phyloP scores from a whole-genome alignment of 2,113 vertebrate genomes.

The Pan paniscus region DNA sequence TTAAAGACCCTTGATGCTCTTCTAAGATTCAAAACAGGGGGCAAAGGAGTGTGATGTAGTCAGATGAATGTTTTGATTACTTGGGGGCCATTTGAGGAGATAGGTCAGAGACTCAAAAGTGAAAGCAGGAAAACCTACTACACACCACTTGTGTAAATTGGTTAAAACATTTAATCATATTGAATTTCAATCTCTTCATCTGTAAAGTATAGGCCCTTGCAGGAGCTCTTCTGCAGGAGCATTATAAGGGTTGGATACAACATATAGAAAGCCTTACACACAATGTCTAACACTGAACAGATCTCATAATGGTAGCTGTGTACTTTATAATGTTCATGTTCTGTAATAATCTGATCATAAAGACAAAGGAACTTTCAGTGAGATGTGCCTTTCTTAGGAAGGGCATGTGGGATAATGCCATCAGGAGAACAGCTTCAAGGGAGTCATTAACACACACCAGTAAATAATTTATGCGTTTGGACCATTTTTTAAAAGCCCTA shows the following conservation, averaged over 20 bases:
- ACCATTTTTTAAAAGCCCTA: constrained; percentile 59
- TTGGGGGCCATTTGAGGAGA: not conserved
- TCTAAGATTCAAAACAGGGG: not conserved
- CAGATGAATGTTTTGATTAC: not conserved
- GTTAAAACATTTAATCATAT: not conserved
- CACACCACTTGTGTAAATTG: not conserved
- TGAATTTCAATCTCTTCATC: constrained; percentile 12
- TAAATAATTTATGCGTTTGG: constrained; percentile 68
- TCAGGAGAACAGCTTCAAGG: constrained; percentile 57
- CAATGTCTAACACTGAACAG: not conserved
- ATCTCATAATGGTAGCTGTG: not conserved
- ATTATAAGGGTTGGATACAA: not conserved
- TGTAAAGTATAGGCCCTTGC: not conserved
- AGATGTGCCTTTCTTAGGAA: constrained; percentile 20
- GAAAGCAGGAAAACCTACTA: not conserved
- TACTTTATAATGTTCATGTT: not conserved
- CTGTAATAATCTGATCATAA: not conserved
- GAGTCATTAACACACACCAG: constrained; percentile 20
- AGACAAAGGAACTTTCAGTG: not conserved
- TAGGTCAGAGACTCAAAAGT: not conserved
- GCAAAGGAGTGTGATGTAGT: not conserved
- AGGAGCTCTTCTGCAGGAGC: not conserved
- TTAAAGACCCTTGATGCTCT: not conserved
- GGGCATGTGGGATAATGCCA: not conserved
- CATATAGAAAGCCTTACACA: not conserved